phyloP scores from a whole-genome alignment of 2,797 vertebrate genomes.

The Mico argentatus region DNA sequence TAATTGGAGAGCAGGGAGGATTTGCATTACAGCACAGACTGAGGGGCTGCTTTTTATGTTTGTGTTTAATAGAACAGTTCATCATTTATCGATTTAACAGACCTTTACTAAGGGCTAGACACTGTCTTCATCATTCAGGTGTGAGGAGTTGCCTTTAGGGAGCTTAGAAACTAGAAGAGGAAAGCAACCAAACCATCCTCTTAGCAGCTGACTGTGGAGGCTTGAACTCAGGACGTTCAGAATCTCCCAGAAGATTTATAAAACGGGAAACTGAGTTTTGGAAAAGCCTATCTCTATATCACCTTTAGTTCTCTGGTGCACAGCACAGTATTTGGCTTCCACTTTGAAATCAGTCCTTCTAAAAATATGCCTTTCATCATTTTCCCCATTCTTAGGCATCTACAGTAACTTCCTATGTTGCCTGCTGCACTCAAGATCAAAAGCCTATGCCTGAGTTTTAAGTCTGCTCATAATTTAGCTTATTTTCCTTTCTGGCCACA shows the following conservation, averaged over 20 bases:
- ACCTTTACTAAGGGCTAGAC: neutral
- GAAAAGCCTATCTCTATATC: neutral
- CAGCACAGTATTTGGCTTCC: neutral
- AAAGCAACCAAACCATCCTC: neutral
- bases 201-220: neutral
- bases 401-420: constrained; percentile 21
- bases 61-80: constrained; percentile 18
- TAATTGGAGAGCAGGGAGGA: neutral
- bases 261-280: neutral
- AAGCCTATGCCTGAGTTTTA: constrained; percentile 3
- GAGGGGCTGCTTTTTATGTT: neutral
- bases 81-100: neutral
- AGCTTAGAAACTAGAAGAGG: neutral
- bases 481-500: neutral
- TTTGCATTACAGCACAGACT: neutral
- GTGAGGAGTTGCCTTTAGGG: neutral
- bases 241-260: neutral
- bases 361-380: constrained; percentile 51
- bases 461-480: constrained; percentile 1
- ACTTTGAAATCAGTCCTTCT: constrained; percentile 37
- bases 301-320: neutral
- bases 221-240: neutral
- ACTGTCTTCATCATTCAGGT: neutral
- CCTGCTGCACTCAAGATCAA: constrained; percentile 45
- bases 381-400: neutral